These are phyloP conservation scores for Sebastolobus altivelis DNA, from an alignment of 2,797 vertebrate genomes.

Conservation along the genomic window DNA sequence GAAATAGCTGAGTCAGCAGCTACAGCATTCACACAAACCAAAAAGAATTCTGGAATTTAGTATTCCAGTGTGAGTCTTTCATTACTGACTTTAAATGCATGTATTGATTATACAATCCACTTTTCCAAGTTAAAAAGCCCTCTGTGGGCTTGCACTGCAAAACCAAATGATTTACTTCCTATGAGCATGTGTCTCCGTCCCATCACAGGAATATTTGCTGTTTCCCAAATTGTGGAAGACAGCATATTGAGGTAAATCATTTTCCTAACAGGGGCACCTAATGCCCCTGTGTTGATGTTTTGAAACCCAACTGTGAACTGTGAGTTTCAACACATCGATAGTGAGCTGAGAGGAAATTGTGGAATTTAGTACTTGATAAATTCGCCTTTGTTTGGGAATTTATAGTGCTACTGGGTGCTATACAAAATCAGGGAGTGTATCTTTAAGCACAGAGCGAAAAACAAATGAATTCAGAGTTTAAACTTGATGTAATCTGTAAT, in stretches of 20 bases:
- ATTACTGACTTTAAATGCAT: neutral
- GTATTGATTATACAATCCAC: slow-evolving; percentile 4
- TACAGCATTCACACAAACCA: slow-evolving; percentile 1
- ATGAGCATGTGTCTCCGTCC: neutral
- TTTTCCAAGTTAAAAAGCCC: neutral
- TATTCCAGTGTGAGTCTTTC: slow-evolving; percentile 15
- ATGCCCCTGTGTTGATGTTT: neutral
- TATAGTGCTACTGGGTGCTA: neutral
- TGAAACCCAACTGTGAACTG: neutral
- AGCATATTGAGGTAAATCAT: neutral
- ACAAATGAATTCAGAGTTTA: neutral
- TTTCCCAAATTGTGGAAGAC: neutral
- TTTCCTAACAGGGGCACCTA: neutral
- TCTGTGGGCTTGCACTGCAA: neutral
- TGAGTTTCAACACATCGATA: slow-evolving; percentile 7
- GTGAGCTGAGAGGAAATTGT: neutral
- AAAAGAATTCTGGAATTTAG: slow-evolving; percentile 6
- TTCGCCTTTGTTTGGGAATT: neutral
- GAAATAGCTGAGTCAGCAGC: neutral
- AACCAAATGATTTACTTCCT: slow-evolving; percentile 13
- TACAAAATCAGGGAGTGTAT: neutral
- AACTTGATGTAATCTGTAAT: neutral
- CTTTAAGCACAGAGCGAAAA: neutral
- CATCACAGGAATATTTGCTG: neutral
- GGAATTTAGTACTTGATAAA: neutral